Evolutionary conservation across 2,113 vertebrate genomes (phyloP).

Genomic region (Microcebus griseorufus): DNA sequence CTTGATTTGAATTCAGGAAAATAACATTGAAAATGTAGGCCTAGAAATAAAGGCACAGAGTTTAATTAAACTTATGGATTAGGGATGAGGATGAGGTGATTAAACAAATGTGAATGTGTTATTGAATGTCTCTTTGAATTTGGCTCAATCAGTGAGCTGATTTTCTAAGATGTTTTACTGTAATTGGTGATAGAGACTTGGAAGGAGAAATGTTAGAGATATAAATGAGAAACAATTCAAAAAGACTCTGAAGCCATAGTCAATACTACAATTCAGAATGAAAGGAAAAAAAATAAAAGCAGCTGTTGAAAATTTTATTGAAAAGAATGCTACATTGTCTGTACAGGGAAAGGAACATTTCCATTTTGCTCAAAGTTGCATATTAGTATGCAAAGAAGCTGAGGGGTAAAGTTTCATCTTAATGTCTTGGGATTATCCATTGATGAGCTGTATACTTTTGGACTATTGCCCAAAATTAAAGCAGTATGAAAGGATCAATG

Average conservation of each 20-base stretch:
- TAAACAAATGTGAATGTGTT: slow-evolving; percentile 72
- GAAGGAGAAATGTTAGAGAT: slow-evolving; percentile 26
- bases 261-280: slow-evolving; percentile 43
- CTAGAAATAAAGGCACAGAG: slow-evolving; percentile 68
- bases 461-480: slow-evolving; percentile 1
- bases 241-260: slow-evolving; percentile 10
- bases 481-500: neutral
- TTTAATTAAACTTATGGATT: slow-evolving; percentile 79
- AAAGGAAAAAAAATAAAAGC: neutral
- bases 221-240: slow-evolving; percentile 47
- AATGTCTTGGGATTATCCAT: slow-evolving; percentile 23
- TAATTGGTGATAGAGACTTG: slow-evolving; percentile 51
- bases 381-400: slow-evolving; percentile 65
- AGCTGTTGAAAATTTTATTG: slow-evolving; percentile 62
- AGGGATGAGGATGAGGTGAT: slow-evolving; percentile 65
- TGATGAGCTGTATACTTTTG: neutral
- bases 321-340: slow-evolving; percentile 25
- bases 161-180: slow-evolving; percentile 61
- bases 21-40: slow-evolving; percentile 68
- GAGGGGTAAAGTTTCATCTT: neutral
- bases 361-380: slow-evolving; percentile 42
- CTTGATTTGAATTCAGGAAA: slow-evolving; percentile 56
- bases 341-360: slow-evolving; percentile 25
- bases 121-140: slow-evolving; percentile 68
- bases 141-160: slow-evolving; percentile 58